Conservation (phyloP, 1,140 invertebrate species). For the Caerostris darwini region DNA sequence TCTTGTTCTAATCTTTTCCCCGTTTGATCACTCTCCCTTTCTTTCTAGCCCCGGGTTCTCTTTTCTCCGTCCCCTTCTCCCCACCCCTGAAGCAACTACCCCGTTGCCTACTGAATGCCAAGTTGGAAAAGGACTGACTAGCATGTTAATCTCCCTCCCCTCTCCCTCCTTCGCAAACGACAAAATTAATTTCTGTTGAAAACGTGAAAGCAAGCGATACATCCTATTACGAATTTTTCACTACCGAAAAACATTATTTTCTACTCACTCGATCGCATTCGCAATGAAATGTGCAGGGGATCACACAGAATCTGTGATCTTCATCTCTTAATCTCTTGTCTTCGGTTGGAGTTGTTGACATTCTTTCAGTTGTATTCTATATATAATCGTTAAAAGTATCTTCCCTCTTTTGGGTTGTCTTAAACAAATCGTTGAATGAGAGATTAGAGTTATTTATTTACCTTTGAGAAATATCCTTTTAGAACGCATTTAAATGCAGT, state of each 20-base stretch:
- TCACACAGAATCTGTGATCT: not conserved
- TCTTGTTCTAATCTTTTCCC: slow-evolving; percentile 58
- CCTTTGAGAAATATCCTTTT: not conserved
- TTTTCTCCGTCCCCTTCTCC: slow-evolving; percentile 6
- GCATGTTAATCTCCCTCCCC: not conserved
- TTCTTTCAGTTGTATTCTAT: slow-evolving; percentile 19
- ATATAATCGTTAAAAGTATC: slow-evolving; percentile 4
- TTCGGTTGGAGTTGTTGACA: slow-evolving; percentile 31
- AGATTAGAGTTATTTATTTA: slow-evolving; percentile 28
- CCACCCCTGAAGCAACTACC: slow-evolving; percentile 20
- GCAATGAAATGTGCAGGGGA: not conserved
- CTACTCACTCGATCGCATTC: slow-evolving; percentile 19
- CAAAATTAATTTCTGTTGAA: slow-evolving; percentile 37
- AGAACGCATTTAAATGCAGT: not conserved
- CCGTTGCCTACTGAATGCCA: slow-evolving; percentile 12
- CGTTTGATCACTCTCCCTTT: slow-evolving; percentile 67
- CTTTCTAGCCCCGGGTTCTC: slow-evolving; percentile 49
- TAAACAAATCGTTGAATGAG: slow-evolving; percentile 4
- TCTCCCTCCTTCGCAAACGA: slow-evolving; percentile 8
- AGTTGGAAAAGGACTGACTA: slow-evolving; percentile 17
- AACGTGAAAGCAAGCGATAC: slow-evolving; percentile 20
- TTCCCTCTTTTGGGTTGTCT: not conserved
- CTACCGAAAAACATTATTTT: slow-evolving; percentile 30
- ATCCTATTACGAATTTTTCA: slow-evolving; percentile 43
- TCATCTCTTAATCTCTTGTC: slow-evolving; percentile 36